phyloP scores from a whole-genome alignment of 2,113 vertebrate genomes.

The Myotis yumanensis region DNA sequence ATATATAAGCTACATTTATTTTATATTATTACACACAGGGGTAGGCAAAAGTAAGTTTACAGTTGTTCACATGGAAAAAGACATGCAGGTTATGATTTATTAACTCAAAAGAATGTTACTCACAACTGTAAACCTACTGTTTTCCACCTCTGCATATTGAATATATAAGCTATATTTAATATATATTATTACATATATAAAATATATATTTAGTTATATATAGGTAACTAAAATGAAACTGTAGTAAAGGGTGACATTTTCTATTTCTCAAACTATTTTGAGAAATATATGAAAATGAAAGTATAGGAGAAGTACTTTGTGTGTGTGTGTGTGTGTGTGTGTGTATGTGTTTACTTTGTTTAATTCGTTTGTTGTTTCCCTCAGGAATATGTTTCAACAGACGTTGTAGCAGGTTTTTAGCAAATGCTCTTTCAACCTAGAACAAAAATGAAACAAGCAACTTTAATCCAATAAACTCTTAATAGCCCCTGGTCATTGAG shows the following conservation, averaged over 20 bases:
- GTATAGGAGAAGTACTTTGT: not conserved
- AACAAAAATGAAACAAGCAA: conserved; percentile 45
- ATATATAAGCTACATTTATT: not conserved
- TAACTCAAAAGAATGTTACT: not conserved
- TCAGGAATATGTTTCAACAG: not conserved
- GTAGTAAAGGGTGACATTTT: not conserved
- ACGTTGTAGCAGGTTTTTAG: not conserved
- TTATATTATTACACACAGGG: not conserved
- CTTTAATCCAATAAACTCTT: conserved; percentile 46
- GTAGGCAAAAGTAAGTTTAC: not conserved
- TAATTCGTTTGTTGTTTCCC: conserved; percentile 2
- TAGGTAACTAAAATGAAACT: not conserved
- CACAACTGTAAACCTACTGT: not conserved
- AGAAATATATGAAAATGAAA: not conserved
- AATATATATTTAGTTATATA: not conserved
- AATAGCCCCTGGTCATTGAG: conserved; percentile 48
- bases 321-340: not conserved
- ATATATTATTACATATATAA: not conserved
- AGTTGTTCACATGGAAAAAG: not conserved
- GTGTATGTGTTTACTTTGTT: conserved; percentile 12
- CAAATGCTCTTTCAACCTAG: conserved; percentile 41
- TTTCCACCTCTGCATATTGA: not conserved
- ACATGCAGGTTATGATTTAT: not conserved
- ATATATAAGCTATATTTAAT: not conserved
- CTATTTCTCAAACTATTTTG: not conserved